Evolutionary conservation across 2,113 vertebrate genomes (phyloP), one percentile per base, ranked within the genome.

Genomic region (Cebus imitator): DNA sequence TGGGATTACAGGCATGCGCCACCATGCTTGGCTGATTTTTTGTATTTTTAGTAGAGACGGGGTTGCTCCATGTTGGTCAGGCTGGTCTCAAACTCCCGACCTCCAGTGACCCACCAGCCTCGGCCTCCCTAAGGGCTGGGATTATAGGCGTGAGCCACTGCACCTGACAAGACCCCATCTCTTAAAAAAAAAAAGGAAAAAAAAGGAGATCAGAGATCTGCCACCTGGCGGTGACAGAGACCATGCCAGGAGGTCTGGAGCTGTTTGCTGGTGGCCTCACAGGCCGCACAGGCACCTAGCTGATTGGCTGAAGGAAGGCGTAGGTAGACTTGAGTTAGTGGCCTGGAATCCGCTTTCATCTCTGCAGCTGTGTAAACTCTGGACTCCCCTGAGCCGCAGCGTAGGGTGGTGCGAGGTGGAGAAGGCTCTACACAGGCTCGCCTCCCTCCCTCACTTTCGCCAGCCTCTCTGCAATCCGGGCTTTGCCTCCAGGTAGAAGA

Each of bases 291-390:
- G 18, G 0, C 0, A 0, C 55, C 91, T 73, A 37, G 10, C 25
- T 3, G 8, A 27, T 91, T 66, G 72, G 61, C 45, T 18, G 95
- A 83, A 87, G 86, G 88, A 52, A 27, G 61, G 76, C 20, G 68
- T 55, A n/a, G 91, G 96, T 86, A 87, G 93, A 45, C 81, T 64
- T 37, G 75, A 86, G 68, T 37, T 20, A 93, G 96, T 89, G 90
- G 61, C 85, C 64, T 43, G 87, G 75, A 87, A 35, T 79, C 80
- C 11, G 0, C 81, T 86, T 94, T 61, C 8, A 30, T n/a, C 72
- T 85, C 14, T 20, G 61, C 79, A 89, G 91, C 85, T 94, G 95
- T 91, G 96, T 94, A 88, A 95, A 92, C 97, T 55, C 90, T 92
- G 43, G 45, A 93, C 70, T 52, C 32, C 1, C 86, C 61, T 64